Percentiles rank a stretch among this genome's conserved stretches.
phyloP scores from a whole-genome alignment of 2,888 invertebrate genomes.

The Tethea ocularis region DNA sequence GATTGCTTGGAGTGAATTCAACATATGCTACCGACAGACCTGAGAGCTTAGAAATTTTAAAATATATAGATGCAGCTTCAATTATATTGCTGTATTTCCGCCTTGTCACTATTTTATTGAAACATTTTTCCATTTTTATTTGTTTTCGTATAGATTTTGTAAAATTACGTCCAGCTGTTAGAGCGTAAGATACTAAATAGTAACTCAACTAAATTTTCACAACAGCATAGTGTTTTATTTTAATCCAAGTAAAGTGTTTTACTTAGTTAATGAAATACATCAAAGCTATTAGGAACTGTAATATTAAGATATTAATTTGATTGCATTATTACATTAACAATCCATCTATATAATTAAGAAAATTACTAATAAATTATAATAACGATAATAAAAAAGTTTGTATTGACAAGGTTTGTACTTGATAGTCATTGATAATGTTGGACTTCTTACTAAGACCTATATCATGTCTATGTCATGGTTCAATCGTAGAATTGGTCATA shows the following conservation, averaged over 20 bases:
- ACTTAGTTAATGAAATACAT: neutral
- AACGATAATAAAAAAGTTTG: too few species aligned
- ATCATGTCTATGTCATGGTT: too few species aligned
- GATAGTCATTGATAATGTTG: too few species aligned
- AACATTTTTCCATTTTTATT: conserved; percentile 8
- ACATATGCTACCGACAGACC: conserved; percentile 32
- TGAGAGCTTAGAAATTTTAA: conserved; percentile 28
- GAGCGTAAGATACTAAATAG: neutral
- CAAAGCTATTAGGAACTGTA: neutral
- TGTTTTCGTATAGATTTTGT: conserved; percentile 1
- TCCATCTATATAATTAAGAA: too few species aligned
- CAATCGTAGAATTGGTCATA: too few species aligned
- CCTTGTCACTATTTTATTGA: conserved; percentile 10
- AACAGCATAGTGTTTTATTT: neutral
- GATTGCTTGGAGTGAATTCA: neutral
- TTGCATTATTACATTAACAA: neutral
- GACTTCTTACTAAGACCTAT: too few species aligned
- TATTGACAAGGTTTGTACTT: too few species aligned
- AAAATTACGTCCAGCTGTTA: neutral
- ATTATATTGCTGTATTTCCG: conserved; percentile 29
- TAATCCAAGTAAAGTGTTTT: neutral
- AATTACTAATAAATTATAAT: too few species aligned
- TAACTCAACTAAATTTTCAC: neutral
- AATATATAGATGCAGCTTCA: conserved; percentile 27
- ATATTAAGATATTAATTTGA: neutral